These are phyloP conservation scores for Drosophila mojavensis DNA, from an alignment of 1,140 invertebrate species.

Conservation along the genomic window DNA sequence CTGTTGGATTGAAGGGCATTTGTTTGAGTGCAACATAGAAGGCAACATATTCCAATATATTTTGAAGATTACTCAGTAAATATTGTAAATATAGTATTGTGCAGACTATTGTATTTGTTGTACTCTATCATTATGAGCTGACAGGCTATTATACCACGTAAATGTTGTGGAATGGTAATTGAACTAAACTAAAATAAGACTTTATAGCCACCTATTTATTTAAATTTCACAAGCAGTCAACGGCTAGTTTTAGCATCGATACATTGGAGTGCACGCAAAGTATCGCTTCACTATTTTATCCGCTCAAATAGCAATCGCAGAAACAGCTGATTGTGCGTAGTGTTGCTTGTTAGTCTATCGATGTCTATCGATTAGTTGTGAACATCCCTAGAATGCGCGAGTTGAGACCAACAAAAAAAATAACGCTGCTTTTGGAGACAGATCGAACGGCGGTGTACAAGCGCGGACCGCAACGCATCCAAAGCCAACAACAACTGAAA, in stretches of 20 bases:
- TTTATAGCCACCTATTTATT: not conserved
- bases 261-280: not conserved
- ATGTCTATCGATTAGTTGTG: not conserved
- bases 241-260: not conserved
- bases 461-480: slow-evolving; percentile 36
- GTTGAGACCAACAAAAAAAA: slow-evolving; percentile 18
- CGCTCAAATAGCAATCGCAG: not conserved
- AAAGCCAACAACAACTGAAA: slow-evolving; percentile 16
- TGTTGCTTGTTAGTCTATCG: not conserved
- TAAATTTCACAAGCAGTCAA: not conserved
- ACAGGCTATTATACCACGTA: no score
- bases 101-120: no score
- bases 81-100: no score
- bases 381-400: slow-evolving; percentile 9
- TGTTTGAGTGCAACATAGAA: no score
- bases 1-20: not conserved
- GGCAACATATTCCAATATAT: no score
- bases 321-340: not conserved
- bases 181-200: no score
- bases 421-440: slow-evolving; percentile 28
- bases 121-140: no score
- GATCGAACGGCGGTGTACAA: slow-evolving; percentile 38
- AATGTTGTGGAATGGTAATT: no score
- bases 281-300: slow-evolving; percentile 2
- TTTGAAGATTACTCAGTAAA: no score